Conservation (phyloP, 2,113 vertebrate genomes). For the Syngnathus scovelli region DNA sequence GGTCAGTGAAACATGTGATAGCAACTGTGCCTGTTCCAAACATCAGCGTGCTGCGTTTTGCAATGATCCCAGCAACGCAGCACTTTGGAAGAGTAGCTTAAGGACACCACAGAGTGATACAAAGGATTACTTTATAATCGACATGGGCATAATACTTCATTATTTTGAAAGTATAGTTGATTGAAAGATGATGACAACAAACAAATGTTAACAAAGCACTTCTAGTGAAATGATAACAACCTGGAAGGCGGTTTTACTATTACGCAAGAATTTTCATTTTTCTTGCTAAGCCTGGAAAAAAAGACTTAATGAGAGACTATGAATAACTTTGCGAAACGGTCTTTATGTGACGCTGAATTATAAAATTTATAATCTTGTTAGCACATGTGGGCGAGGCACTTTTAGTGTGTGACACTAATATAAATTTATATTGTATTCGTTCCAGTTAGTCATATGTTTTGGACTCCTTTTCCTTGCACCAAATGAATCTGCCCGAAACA, state of each 20-base stretch:
- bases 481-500: background rate
- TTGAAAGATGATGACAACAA: background rate
- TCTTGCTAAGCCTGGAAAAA: background rate
- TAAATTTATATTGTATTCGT: background rate
- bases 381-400: background rate
- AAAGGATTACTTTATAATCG: constrained; percentile 6
- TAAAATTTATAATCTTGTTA: background rate
- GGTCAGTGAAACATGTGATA: constrained; percentile 25
- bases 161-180: background rate
- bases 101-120: constrained; percentile 22
- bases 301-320: background rate
- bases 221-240: too few species aligned
- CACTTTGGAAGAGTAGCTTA: background rate
- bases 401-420: background rate
- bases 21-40: constrained; percentile 16
- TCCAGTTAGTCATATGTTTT: background rate
- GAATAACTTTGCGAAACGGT: background rate
- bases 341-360: background rate
- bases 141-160: background rate
- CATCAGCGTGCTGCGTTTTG: constrained; percentile 12
- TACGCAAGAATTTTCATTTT: too few species aligned
- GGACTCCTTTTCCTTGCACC: background rate
- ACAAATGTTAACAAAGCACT: background rate
- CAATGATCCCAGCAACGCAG: constrained; percentile 25
- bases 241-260: too few species aligned